These are phyloP conservation scores for Diorhabda sublineata DNA, from an alignment of 1,140 invertebrate genomes.

Conservation along the genomic window DNA sequence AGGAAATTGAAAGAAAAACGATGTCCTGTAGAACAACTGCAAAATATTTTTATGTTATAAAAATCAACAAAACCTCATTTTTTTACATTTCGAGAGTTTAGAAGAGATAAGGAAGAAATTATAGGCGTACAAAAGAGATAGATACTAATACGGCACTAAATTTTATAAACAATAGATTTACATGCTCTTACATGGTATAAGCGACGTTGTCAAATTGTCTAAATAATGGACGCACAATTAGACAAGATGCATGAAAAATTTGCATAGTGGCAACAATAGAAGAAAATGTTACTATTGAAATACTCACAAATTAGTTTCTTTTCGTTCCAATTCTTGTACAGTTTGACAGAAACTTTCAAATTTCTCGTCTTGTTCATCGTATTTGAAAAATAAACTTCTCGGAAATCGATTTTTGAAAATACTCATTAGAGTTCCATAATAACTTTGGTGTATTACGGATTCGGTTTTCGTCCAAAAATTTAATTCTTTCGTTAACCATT, in stretches of 20 bases:
- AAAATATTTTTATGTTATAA: no score
- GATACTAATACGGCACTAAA: not conserved
- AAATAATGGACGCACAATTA: no score
- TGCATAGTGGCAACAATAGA: no score
- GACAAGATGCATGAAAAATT: no score
- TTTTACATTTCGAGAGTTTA: no score
- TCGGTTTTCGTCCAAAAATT: constrained; percentile 55
- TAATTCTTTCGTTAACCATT: constrained; percentile 63
- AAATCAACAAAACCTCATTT: no score
- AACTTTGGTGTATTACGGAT: no score
- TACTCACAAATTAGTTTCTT: constrained; percentile 81
- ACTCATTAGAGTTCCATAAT: no score
- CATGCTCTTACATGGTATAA: not conserved
- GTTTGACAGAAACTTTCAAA: constrained; percentile 59
- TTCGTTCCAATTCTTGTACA: constrained; percentile 62
- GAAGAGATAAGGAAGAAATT: no score
- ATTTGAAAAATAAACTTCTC: constrained; percentile 5
- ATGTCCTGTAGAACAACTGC: no score
- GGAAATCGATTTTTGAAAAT: not conserved
- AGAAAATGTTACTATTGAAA: constrained; percentile 1
- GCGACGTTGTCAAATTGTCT: no score
- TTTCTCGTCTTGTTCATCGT: constrained; percentile 30
- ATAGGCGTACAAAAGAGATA: not conserved
- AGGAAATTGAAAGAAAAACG: no score
- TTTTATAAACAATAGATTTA: not conserved